Evolutionary conservation across 2,888 invertebrate species (phyloP), one percentile per base, ranked within the genome.

Genomic region (Campoletis raptor): DNA sequence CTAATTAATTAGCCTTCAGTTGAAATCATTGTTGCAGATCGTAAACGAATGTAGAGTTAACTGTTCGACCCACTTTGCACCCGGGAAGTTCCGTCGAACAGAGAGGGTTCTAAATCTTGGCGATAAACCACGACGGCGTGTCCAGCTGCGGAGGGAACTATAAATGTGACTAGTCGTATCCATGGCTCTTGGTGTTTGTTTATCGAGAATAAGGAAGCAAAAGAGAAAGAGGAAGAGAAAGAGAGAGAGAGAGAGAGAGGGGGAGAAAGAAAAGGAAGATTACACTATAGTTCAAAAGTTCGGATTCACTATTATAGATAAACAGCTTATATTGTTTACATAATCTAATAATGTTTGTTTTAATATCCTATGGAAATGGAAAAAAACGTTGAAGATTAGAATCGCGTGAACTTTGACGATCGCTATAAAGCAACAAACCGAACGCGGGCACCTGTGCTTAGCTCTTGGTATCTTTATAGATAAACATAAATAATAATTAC

Each of bases 41-140:
- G 69, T 70, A 83, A 83, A 83, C 54, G 78, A 74, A 74, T n/a
- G 83, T 69, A 70, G 52, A 67, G 57, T 74, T 82, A 72, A 45
- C 66, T 70, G 69, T 70, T 72, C 79, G 80, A 86, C 86, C 86
- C 80, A 86, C 76, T 83, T 86, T 67, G 77, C 72, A 30, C 64
- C 72, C 79, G 40, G 69, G 64, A 54, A 12, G 30, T 61, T 61
- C 6, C 15, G 30, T 61, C 30, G 45, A 54, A 36, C 72, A n/a
- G 48, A 40, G 52, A n/a, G 83, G 86, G 76, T 80, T 83, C 76
- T 83, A 83, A 86, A 86, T 86, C 86, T 83, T 77, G 66, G 57
- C 80, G 86, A 83, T 86, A 80, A 83, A 83, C 76, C 70, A 81
- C 57, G 86, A 72, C 83, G 66, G 85, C 82, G 78, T 69, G 42